Evolutionary conservation across 2,113 vertebrate species (phyloP), one percentile per base, ranked within the genome.

Genomic region (Phalacrocorax brasilianus): DNA sequence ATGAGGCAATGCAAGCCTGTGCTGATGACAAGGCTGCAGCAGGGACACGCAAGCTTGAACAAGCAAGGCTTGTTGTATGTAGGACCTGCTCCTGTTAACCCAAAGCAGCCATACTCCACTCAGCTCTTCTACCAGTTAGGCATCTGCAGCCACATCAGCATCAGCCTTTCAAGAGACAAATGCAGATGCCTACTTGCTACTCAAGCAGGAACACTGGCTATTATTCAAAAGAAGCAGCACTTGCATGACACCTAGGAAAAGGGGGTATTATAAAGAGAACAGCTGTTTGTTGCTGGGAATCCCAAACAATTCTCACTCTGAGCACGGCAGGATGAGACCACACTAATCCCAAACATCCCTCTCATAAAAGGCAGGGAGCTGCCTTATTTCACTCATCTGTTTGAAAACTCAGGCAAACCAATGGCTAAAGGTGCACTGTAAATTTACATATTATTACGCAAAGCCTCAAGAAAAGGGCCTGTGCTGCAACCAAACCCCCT

Each of bases 11-110:
- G 27, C 61, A 76, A 80, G 38, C 11, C 32, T 55, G 20, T 3
- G 3, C 58, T 68, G 14, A 28, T 26, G 21, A 77, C n/a, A 49
- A 18, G 16, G 33, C 30, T 63, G 44, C 42, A 56, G 66, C 0
- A 85, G 40, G 40, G 40, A 83, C 18, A 32, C 0, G 0, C 5
- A 17, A n/a, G 24, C 44, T 23, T 19, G 24, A 52, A 65, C 5
- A 55, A 23, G 70, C 20, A 59, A 83, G 21, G 30, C 28, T 45
- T 58, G 28, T 27, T 33, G 9, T n/a, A 4, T 5, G 4, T 5
- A 58, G 21, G 15, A 85, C 50, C 67, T 42, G 40, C 30, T 65
- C 33, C 49, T 40, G 3, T 14, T 49, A 70, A 73, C 10, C 19
- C 62, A 73, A 76, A 73, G 30, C 49, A 79, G 62, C 23, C 38